Percentiles rank a stretch among this genome's conserved stretches.
Evolutionary conservation across 1,140 invertebrate species (phyloP).

Genomic region (Rhyacophila brunnea): DNA sequence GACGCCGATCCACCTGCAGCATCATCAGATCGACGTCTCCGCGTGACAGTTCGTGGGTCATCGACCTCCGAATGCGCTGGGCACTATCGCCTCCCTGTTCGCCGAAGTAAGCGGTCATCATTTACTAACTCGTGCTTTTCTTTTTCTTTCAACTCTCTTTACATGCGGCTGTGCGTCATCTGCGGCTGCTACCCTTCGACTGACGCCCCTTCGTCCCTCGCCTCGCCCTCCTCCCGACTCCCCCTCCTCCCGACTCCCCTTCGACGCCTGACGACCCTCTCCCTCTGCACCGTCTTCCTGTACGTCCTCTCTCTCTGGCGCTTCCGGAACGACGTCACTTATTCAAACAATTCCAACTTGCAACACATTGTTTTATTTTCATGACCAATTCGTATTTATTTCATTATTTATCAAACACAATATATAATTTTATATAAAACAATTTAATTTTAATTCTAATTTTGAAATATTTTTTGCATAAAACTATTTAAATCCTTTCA

Average conservation of each 20-base stretch:
- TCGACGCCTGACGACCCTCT: conserved; percentile 24
- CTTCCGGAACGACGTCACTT: conserved; percentile 4
- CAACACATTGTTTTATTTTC: too few relatives aligned
- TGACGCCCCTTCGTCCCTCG: conserved; percentile 31
- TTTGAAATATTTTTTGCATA: too few relatives aligned
- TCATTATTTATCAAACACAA: too few relatives aligned
- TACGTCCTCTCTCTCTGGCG: conserved; percentile 10
- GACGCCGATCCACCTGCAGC: not conserved
- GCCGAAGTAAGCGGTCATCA: conserved; percentile 5
- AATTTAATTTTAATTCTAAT: too few relatives aligned
- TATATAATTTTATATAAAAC: too few relatives aligned
- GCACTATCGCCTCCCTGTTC: conserved; percentile 4
- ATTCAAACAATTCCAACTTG: too few relatives aligned
- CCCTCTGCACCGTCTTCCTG: not conserved
- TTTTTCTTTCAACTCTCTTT: conserved; percentile 19
- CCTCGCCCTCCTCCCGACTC: conserved; percentile 8
- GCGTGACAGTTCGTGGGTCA: conserved; percentile 37
- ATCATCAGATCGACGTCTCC: conserved; percentile 39
- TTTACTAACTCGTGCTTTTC: conserved; percentile 32
- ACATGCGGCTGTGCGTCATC: conserved; percentile 29
- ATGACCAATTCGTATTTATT: too few relatives aligned
- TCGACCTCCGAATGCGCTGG: conserved; percentile 43
- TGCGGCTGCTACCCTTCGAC: conserved; percentile 19
- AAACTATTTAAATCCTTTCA: too few relatives aligned
- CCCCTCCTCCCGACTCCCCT: conserved; percentile 39